These are phyloP conservation scores for Acanthornis magna DNA, from an alignment of 2,797 vertebrate genomes.

Conservation along the genomic window DNA sequence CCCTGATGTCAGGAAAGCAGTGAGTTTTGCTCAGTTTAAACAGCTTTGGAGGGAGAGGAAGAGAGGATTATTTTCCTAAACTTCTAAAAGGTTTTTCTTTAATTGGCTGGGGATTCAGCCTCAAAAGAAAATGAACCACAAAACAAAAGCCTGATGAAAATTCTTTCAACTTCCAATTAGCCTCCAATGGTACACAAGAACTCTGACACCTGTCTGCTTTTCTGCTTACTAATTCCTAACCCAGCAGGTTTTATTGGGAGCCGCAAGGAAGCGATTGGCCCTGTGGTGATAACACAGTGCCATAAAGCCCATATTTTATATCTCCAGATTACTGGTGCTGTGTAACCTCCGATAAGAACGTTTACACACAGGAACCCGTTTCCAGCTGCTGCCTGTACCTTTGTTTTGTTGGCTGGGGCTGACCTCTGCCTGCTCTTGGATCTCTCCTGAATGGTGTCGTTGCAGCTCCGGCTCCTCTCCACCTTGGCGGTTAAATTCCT, in stretches of 20 bases:
- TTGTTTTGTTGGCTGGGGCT: conserved; percentile 71
- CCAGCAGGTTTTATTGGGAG: neutral
- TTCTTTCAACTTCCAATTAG: neutral
- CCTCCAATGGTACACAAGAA: neutral
- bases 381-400: conserved; percentile 57
- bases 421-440: conserved; percentile 72
- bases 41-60: neutral
- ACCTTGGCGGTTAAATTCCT: conserved; percentile 76
- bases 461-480: conserved; percentile 92
- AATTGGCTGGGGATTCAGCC: neutral
- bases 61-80: neutral
- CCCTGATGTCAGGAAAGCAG: neutral
- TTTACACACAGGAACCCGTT: neutral
- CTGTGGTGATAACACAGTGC: accelerated
- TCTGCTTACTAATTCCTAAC: neutral
- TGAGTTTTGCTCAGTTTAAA: neutral
- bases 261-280: neutral
- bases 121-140: neutral
- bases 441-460: conserved; percentile 82
- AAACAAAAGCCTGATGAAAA: neutral
- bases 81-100: neutral
- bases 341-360: neutral
- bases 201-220: neutral
- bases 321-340: neutral
- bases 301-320: neutral